These are phyloP conservation scores for Copidosoma floridanum DNA, from an alignment of 1,140 invertebrate genomes.

Conservation along the genomic window DNA sequence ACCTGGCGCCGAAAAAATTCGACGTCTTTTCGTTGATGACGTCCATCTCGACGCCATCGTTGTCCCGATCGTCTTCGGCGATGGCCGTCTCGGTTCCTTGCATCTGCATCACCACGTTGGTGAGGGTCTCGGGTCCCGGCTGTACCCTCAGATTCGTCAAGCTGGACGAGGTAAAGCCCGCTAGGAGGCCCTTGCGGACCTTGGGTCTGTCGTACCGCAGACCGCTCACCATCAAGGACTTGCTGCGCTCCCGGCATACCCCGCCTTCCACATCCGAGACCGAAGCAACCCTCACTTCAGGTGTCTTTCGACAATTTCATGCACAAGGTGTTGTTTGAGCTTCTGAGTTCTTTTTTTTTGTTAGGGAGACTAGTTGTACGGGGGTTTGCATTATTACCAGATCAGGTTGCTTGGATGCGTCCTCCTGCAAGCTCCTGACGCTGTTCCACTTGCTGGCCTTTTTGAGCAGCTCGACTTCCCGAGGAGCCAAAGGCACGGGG, in stretches of 20 bases:
- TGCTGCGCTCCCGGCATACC: conserved; percentile 10
- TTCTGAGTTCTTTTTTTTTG: background rate
- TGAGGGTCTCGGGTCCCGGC: conserved; percentile 33
- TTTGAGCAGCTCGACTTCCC: conserved; percentile 4
- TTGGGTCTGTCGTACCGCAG: conserved; percentile 4
- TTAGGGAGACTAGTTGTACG: background rate
- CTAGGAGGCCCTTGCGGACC: background rate
- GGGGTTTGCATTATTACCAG: conserved; percentile 5
- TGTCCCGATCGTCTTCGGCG: background rate
- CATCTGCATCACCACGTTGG: conserved; percentile 28
- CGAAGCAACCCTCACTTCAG: conserved; percentile 33
- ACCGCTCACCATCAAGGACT: conserved; percentile 10
- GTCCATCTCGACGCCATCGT: background rate
- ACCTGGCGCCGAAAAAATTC: conserved; percentile 6
- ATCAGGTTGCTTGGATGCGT: background rate
- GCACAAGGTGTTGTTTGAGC: background rate
- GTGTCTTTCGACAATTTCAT: conserved; percentile 21
- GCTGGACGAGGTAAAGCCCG: conserved; percentile 37
- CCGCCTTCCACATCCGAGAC: conserved; percentile 35
- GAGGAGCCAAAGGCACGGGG: background rate
- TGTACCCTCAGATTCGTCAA: conserved; percentile 41
- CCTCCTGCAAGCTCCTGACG: conserved; percentile 46
- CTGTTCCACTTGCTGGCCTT: conserved; percentile 42
- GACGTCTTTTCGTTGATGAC: background rate
- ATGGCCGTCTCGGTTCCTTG: background rate